These are phyloP conservation scores for Callionymus lyra DNA, from an alignment of 2,113 vertebrate species.

Conservation along the genomic window DNA sequence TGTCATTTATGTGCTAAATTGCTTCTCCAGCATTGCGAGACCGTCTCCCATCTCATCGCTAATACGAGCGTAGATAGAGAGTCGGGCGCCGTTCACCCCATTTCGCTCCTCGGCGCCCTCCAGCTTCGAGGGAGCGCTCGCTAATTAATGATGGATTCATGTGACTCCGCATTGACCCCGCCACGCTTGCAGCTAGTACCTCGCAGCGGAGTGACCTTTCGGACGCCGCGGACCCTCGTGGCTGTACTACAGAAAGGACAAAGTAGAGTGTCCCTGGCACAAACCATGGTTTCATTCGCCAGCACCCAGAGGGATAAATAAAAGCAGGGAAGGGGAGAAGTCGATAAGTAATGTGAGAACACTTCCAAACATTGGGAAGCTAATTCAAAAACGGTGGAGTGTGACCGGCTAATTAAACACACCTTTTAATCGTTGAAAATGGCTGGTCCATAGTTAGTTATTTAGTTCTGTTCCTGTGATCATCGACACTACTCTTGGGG, in stretches of 20 bases:
- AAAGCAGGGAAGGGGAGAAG: slow-evolving; percentile 27
- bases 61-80: slow-evolving; percentile 10
- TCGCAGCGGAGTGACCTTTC: slow-evolving; percentile 44
- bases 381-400: too few relatives aligned
- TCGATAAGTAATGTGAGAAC: slow-evolving; percentile 35
- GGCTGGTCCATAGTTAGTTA: too few relatives aligned
- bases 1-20: slow-evolving; percentile 59
- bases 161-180: slow-evolving; percentile 12
- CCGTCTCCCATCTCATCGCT: slow-evolving; percentile 7
- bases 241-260: slow-evolving; percentile 15
- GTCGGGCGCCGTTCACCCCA: not conserved
- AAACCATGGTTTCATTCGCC: slow-evolving; percentile 48
- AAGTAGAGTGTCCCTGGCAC: slow-evolving; percentile 37
- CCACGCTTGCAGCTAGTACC: slow-evolving; percentile 17
- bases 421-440: too few relatives aligned
- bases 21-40: slow-evolving; percentile 27
- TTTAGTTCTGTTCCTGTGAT: too few relatives aligned
- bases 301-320: slow-evolving; percentile 42
- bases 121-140: slow-evolving; percentile 9
- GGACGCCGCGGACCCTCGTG: slow-evolving; percentile 12
- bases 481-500: too few relatives aligned
- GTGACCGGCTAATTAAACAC: too few relatives aligned
- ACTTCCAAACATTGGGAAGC: not conserved
- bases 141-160: slow-evolving; percentile 41
- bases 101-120: not conserved